Percentiles rank a stretch among this genome's conserved stretches.
These are phyloP conservation scores for Megalonaias nervosa DNA, from an alignment of 1,140 invertebrate genomes.

Conservation along the genomic window DNA sequence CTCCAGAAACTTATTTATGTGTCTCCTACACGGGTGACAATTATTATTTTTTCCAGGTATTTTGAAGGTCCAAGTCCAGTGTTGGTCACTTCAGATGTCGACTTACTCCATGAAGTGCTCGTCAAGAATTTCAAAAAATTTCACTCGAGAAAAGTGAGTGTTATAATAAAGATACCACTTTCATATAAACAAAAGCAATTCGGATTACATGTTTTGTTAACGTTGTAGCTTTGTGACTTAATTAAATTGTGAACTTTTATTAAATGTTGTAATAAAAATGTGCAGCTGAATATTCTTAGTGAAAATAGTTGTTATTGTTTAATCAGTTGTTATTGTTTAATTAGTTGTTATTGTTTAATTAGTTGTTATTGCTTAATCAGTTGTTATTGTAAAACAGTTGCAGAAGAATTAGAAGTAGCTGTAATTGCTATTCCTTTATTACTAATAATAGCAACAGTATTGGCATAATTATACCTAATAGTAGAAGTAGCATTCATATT, in stretches of 20 bases:
- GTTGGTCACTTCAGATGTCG: constrained; percentile 69
- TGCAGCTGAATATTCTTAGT: neutral
- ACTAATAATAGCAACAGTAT: neutral
- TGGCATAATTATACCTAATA: neutral
- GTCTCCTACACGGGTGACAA: neutral
- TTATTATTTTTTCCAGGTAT: constrained; percentile 49
- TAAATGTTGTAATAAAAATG: neutral
- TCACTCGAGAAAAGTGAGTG: constrained; percentile 68
- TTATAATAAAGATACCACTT: neutral
- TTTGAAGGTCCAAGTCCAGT: constrained; percentile 69
- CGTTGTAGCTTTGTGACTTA: too few relatives aligned
- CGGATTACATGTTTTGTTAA: too few relatives aligned
- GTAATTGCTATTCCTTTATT: neutral
- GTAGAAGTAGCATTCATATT: neutral
- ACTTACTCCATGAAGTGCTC: constrained; percentile 70
- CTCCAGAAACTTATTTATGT: too few relatives aligned
- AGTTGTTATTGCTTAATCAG: neutral
- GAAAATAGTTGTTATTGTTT: constrained; percentile 3
- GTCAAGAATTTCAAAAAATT: constrained; percentile 73
- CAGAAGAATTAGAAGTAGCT: constrained; percentile 6
- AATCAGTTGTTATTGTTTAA: too few relatives aligned
- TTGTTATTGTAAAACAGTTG: neutral
- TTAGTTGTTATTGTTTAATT: constrained; percentile 4
- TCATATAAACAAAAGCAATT: neutral
- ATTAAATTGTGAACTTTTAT: too few relatives aligned